Base-by-base conservation (phyloP, 2,797 vertebrate species). In the Schizothorax lantsangensis region DNA sequence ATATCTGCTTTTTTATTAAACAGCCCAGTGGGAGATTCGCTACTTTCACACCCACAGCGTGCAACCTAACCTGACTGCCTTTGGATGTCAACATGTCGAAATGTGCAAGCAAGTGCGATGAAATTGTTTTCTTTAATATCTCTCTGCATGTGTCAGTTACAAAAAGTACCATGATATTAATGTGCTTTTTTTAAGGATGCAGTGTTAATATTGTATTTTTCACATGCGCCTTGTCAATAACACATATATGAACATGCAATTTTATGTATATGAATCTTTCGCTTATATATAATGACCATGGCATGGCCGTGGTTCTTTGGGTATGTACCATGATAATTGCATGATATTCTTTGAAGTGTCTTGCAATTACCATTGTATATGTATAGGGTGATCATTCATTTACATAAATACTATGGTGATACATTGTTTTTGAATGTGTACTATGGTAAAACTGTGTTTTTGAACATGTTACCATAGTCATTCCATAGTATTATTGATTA, bases 1-100 rank as follows among this genome's bases (percentile, higher is more conserved):
- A 84, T 86, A 84, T 68, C 81, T 52, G 62, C 88, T 84, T 84
- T 84, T 84, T 85, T 77, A 86, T 90, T 87, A 90, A 81, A 38
- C 77, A 80, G 84, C 84, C 88, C 86, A 64, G 86, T 80, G 81
- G 84, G 84, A 86, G 69, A 74, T 43, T 40, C 45, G 5, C 40
- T 69, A 81, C 45, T 66, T 79, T 79, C 80, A 83, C 84, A 84
- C 62, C 40, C 62, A 74, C 64, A 23, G 72, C 30, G 54, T 83
- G 54, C 69, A 36, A 40, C 49, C 23, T 75, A 88, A 88, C 81
- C 38, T 80, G 79, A 62, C 84, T 79, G 75, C 57, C 82, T 82
- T 83, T 66, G 17, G 52, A 81, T 74, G 79, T 86, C 52, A 73
- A 38, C 78, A 40, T 57, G 47, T 69, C 8, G n/a, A 62, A 77